Conservation (phyloP, 2,888 invertebrate species). For the Automeris io region DNA sequence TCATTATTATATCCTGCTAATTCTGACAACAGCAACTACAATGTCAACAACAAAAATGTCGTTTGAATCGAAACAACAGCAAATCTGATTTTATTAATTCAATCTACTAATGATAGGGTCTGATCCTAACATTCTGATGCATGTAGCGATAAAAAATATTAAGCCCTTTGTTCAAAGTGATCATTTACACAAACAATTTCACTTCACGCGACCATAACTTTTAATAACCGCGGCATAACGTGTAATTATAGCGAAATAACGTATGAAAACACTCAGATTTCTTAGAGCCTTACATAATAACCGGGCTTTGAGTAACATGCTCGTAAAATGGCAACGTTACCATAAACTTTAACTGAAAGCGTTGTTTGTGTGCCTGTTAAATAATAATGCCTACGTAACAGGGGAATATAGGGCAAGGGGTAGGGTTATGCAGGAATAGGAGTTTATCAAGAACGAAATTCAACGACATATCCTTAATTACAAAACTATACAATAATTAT, state of each 20-base stretch:
- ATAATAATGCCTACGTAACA: no score
- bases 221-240: background rate
- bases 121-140: background rate
- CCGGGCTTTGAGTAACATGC: constrained; percentile 2
- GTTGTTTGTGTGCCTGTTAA: constrained; percentile 1
- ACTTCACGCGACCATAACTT: constrained; percentile 3
- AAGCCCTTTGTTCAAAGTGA: constrained; percentile 2
- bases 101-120: no score
- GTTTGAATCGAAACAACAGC: no score
- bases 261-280: constrained; percentile 6
- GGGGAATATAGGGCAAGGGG: no score
- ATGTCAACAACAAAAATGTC: no score
- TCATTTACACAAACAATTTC: background rate
- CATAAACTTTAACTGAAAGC: background rate
- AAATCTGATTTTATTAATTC: no score
- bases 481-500: no score
- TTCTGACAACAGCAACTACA: no score
- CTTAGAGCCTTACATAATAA: constrained; percentile 4
- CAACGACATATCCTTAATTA: no score
- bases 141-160: background rate
- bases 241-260: constrained; percentile 1
- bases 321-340: constrained; percentile 5
- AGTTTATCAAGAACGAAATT: no score
- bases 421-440: no score
- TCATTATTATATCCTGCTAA: no score